Evolutionary conservation across 2,797 vertebrate genomes (phyloP).

Genomic region (Typhlichthys eigenmanni): DNA sequence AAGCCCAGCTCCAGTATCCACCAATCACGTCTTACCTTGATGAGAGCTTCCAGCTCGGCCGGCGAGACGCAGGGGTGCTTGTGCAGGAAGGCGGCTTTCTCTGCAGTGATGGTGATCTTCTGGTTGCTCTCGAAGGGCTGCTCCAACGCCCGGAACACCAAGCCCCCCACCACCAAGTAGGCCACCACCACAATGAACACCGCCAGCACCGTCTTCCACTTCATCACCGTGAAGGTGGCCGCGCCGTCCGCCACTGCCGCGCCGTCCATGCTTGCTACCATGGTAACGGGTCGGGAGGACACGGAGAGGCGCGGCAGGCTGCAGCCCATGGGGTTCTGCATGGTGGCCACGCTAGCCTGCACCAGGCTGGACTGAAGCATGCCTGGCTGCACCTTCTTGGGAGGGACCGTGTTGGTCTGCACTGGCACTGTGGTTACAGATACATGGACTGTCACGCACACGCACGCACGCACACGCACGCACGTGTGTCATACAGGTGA

Average conservation of each 20-base stretch:
- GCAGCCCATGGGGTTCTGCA: constrained; percentile 84
- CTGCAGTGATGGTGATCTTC: constrained; percentile 87
- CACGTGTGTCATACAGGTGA: background rate
- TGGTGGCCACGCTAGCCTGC: constrained; percentile 79
- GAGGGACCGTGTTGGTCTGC: constrained; percentile 72
- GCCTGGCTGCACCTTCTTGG: constrained; percentile 78
- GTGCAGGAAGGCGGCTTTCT: constrained; percentile 90
- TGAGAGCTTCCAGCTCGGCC: constrained; percentile 87
- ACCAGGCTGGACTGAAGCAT: constrained; percentile 80
- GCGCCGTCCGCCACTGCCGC: constrained; percentile 66
- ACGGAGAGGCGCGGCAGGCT: constrained; percentile 77
- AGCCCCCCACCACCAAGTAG: constrained; percentile 88
- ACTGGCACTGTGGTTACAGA: constrained; percentile 72
- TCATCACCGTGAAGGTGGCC: constrained; percentile 90
- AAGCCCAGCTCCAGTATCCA: constrained; percentile 26
- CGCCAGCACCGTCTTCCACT: constrained; percentile 92
- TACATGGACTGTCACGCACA: constrained; percentile 8
- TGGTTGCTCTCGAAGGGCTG: constrained; percentile 92
- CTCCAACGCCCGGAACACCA: constrained; percentile 89
- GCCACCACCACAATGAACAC: constrained; percentile 93
- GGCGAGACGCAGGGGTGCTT: constrained; percentile 87
- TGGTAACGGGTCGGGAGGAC: constrained; percentile 78
- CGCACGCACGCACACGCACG: background rate
- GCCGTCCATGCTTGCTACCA: constrained; percentile 88
- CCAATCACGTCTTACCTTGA: constrained; percentile 82